Conservation (phyloP, 2,888 invertebrate species). For the Pollenia angustigena region DNA sequence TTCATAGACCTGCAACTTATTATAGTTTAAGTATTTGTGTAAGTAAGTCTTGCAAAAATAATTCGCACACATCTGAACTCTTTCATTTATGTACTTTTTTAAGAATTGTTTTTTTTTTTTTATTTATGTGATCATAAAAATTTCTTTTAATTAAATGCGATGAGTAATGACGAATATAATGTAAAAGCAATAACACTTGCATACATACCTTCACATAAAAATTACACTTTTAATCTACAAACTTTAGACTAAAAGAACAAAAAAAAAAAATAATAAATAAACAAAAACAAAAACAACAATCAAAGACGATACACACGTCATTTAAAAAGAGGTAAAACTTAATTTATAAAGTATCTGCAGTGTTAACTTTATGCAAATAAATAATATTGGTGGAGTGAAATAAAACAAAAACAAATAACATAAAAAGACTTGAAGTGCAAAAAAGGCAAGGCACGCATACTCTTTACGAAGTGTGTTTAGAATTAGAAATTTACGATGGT, state of each 20-base stretch:
- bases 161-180: slow-evolving; percentile 56
- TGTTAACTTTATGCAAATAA: slow-evolving; percentile 51
- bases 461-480: slow-evolving; percentile 46
- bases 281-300: neutral
- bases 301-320: neutral
- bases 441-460: slow-evolving; percentile 68
- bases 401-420: neutral
- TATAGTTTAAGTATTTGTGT: no score
- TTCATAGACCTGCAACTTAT: no score
- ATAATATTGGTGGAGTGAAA: neutral
- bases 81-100: neutral
- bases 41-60: no score
- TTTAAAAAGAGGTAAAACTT: neutral
- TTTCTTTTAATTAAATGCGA: slow-evolving; percentile 56
- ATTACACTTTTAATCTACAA: slow-evolving; percentile 30
- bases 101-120: slow-evolving; percentile 11
- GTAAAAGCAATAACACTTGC: neutral
- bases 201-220: slow-evolving; percentile 23
- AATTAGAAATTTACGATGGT: slow-evolving; percentile 50
- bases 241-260: slow-evolving; percentile 40
- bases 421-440: slow-evolving; percentile 12
- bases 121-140: slow-evolving; percentile 54
- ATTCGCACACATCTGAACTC: neutral
- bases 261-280: neutral
- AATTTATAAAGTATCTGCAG: slow-evolving; percentile 20